These are phyloP conservation scores for Danio aesculapii DNA, from an alignment of 2,797 vertebrate species.

Conservation along the genomic window DNA sequence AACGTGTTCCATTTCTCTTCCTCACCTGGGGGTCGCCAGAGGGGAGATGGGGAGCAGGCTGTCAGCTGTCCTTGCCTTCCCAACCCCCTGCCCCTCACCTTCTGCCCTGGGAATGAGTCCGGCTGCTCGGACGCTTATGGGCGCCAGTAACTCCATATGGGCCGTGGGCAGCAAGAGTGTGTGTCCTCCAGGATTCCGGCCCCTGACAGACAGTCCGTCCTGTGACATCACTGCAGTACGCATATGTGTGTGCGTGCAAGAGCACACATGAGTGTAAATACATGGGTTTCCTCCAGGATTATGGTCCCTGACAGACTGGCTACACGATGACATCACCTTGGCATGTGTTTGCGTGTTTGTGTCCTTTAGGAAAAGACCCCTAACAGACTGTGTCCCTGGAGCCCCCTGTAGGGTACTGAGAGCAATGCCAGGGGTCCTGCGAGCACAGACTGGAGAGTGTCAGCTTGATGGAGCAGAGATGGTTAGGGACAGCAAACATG, in stretches of 20 bases:
- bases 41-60: constrained; percentile 52
- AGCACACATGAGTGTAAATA: constrained; percentile 54
- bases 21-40: constrained; percentile 56
- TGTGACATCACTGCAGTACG: constrained; percentile 53
- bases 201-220: constrained; percentile 64
- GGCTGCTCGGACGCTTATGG: constrained; percentile 81
- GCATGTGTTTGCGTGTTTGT: constrained; percentile 54
- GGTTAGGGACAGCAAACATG: constrained; percentile 48
- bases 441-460: constrained; percentile 59
- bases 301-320: constrained; percentile 67
- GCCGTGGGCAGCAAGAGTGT: constrained; percentile 64
- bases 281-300: constrained; percentile 70
- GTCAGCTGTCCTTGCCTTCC: constrained; percentile 59
- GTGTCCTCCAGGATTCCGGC: constrained; percentile 64
- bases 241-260: constrained; percentile 51
- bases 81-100: constrained; percentile 75
- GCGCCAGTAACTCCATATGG: constrained; percentile 85
- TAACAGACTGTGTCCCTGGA: constrained; percentile 69
- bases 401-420: constrained; percentile 61
- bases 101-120: constrained; percentile 84
- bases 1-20: constrained; percentile 53
- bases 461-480: constrained; percentile 55
- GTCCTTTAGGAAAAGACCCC: constrained; percentile 60
- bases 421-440: constrained; percentile 68
- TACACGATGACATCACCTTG: constrained; percentile 54